Percentiles rank a stretch among this genome's conserved stretches.
phyloP scores from a whole-genome alignment of 2,888 invertebrate genomes.

The Stictocephala bisonia region DNA sequence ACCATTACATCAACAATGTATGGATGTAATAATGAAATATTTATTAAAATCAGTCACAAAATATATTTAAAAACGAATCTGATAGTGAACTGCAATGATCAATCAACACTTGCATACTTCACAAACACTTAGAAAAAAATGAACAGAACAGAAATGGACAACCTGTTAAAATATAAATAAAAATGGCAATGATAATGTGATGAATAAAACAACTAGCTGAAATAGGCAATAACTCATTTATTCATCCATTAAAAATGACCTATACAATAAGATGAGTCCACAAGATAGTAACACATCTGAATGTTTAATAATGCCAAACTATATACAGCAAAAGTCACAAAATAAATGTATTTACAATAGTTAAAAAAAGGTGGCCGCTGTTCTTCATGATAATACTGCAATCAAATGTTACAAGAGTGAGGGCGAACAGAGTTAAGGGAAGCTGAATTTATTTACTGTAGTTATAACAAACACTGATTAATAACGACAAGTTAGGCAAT shows the following conservation, averaged over 20 bases:
- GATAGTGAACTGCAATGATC: too few species aligned
- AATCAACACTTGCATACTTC: too few species aligned
- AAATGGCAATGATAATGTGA: neutral
- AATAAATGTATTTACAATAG: conserved; percentile 31
- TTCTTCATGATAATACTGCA: neutral
- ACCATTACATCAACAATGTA: too few species aligned
- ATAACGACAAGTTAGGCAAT: neutral
- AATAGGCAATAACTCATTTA: conserved; percentile 33
- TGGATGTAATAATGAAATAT: too few species aligned
- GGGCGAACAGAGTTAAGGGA: neutral
- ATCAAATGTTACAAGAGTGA: neutral
- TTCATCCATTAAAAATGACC: conserved; percentile 38
- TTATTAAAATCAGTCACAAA: too few species aligned
- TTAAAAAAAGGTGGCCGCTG: neutral
- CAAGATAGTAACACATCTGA: neutral
- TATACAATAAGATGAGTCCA: conserved; percentile 26
- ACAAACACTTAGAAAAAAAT: too few species aligned
- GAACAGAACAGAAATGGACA: too few species aligned
- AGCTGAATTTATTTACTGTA: neutral
- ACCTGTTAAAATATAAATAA: too few species aligned
- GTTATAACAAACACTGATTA: neutral
- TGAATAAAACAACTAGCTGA: neutral
- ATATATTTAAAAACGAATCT: too few species aligned
- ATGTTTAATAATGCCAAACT: conserved; percentile 19
- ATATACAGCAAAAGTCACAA: conserved; percentile 32